Percentiles rank a stretch among this genome's conserved stretches.
Evolutionary conservation across 2,113 vertebrate species (phyloP).

Genomic region (Psettodes erumei): DNA sequence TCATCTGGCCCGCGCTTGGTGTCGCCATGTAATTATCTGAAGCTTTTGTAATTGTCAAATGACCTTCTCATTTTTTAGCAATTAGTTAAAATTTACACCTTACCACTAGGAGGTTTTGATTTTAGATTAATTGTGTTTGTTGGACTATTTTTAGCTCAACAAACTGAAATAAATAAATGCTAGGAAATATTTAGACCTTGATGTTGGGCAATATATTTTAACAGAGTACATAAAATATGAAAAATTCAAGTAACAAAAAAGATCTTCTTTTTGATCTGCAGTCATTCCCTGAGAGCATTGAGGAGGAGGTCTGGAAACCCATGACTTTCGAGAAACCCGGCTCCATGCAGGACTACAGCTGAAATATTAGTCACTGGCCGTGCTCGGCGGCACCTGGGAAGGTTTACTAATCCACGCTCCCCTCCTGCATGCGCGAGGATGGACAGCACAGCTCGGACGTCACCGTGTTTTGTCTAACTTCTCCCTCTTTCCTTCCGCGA

Average conservation of each 20-base stretch:
- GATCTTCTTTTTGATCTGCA: not conserved
- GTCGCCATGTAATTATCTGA: not conserved
- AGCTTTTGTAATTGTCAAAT: not conserved
- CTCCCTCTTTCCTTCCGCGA: not conserved
- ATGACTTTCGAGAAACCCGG: not conserved
- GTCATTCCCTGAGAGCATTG: not conserved
- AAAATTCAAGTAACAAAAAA: not conserved
- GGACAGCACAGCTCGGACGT: not conserved
- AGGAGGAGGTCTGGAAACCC: not conserved
- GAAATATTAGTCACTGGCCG: not conserved
- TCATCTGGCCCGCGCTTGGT: not conserved
- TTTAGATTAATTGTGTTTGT: not conserved
- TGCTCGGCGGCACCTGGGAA: not conserved
- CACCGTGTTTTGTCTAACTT: not conserved
- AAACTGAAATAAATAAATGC: not conserved
- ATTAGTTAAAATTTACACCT: not conserved
- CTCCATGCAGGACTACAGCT: not conserved
- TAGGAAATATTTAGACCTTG: not conserved
- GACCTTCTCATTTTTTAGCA: not conserved
- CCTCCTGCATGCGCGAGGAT: not conserved
- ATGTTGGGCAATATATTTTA: not conserved
- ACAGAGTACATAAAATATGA: not conserved
- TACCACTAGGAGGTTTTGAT: not conserved
- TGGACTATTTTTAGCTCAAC: not conserved
- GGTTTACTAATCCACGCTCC: not conserved